Percentiles rank a stretch among this genome's conserved stretches.
Conservation (phyloP, 2,113 vertebrate genomes). For the Picathartes gymnocephalus region DNA sequence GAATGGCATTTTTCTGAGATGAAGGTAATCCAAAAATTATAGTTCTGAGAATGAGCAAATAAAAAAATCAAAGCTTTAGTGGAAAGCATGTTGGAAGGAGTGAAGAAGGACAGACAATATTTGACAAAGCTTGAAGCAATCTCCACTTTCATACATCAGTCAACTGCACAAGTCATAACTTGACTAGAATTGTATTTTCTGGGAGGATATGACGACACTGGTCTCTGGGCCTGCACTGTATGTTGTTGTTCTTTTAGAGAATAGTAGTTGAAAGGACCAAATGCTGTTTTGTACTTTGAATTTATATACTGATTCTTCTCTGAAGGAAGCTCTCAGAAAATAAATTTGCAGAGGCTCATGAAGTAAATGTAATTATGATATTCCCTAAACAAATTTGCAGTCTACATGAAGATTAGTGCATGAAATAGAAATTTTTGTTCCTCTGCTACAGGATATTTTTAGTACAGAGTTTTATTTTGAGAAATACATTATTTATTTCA, state of each 20-base stretch:
- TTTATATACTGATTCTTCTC: background rate
- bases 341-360: background rate
- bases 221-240: background rate
- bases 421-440: background rate
- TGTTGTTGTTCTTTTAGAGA: background rate
- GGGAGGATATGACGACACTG: accelerated
- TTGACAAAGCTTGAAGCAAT: background rate
- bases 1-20: background rate
- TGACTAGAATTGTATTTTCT: background rate
- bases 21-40: background rate
- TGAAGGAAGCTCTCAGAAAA: background rate
- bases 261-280: background rate
- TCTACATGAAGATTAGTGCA: accelerated
- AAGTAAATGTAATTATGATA: background rate
- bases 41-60: background rate
- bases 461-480: background rate
- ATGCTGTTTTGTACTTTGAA: background rate
- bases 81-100: background rate
- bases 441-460: background rate
- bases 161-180: background rate
- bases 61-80: background rate
- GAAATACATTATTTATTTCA: background rate
- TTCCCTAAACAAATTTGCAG: background rate
- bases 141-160: background rate
- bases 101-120: background rate